phyloP scores from a whole-genome alignment of 2,797 vertebrate species.

The Catharus ustulatus region DNA sequence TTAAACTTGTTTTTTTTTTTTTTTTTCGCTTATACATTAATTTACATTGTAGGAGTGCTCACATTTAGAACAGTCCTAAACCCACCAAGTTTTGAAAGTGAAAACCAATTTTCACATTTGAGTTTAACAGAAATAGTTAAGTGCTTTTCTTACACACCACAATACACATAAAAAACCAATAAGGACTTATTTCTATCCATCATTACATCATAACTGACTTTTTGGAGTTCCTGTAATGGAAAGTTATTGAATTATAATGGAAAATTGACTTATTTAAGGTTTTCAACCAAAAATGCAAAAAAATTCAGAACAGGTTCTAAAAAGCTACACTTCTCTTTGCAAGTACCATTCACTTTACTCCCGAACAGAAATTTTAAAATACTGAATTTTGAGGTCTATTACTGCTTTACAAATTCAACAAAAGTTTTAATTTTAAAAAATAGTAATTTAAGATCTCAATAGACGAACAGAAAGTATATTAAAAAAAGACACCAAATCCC shows the following conservation, averaged over 20 bases:
- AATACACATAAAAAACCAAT: neutral
- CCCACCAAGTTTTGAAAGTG: neutral
- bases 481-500: neutral
- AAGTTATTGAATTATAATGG: neutral
- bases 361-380: neutral
- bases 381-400: neutral
- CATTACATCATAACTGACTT: neutral
- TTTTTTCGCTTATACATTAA: neutral
- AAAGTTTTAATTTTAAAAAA: neutral
- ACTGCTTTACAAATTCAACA: neutral
- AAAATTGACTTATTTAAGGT: neutral
- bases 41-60: neutral
- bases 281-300: neutral
- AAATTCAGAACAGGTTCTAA: accelerated
- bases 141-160: neutral
- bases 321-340: neutral
- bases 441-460: neutral
- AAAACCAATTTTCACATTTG: neutral
- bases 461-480: neutral
- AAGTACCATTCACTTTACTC: neutral
- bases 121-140: neutral
- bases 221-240: neutral
- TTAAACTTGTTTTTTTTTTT: neutral
- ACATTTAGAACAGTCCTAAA: neutral
- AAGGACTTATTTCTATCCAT: neutral